Evolutionary conservation across 1,140 invertebrate genomes (phyloP).

Genomic region (Solenopsis invicta): DNA sequence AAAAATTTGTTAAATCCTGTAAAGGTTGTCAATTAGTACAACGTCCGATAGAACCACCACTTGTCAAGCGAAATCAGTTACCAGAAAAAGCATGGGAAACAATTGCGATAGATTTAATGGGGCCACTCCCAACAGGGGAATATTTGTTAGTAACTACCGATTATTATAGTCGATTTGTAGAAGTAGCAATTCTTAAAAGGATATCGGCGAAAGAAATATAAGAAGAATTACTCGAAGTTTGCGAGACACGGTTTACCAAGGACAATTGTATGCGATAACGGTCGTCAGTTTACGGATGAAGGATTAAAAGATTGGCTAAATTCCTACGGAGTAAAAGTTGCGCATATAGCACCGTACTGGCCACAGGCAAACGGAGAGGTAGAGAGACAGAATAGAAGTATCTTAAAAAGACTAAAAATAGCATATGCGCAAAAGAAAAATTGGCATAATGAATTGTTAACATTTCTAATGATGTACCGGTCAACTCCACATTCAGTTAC

Average conservation of each 20-base stretch:
- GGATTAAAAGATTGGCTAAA: not conserved
- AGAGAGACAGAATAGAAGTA: not conserved
- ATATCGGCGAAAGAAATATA: not conserved
- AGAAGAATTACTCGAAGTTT: not conserved
- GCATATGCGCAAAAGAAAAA: not conserved
- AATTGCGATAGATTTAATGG: not conserved
- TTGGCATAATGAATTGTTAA: not conserved
- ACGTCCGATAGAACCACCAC: rapidly evolving
- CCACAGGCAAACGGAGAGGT: not conserved
- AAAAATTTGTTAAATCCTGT: not conserved
- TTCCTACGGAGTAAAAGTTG: not conserved
- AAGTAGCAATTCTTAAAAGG: not conserved
- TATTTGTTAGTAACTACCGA: not conserved
- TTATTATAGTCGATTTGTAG: not conserved
- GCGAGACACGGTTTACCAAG: not conserved
- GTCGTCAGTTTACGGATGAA: not conserved
- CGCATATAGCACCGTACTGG: not conserved
- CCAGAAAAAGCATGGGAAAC: not conserved
- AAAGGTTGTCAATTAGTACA: not conserved
- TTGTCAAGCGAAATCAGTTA: too few species aligned
- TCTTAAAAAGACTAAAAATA: not conserved
- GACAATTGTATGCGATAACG: not conserved
- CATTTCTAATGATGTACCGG: too few species aligned
- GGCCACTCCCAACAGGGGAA: not conserved
- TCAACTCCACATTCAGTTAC: too few species aligned